Conservation (phyloP, 1,140 invertebrate genomes). For the Lepidurus apus region DNA sequence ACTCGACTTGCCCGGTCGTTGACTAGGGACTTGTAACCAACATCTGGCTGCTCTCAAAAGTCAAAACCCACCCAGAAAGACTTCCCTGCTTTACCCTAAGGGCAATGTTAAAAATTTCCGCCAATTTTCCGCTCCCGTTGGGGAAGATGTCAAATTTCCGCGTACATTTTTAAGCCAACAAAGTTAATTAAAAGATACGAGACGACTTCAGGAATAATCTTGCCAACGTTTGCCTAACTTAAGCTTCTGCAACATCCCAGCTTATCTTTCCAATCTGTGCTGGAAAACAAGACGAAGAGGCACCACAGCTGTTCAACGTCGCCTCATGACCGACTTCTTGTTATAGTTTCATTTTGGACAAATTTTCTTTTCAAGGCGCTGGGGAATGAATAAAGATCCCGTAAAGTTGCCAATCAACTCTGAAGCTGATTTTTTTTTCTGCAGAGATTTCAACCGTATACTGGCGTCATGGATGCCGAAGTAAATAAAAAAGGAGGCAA, state of each 20-base stretch:
- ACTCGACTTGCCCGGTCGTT: background rate
- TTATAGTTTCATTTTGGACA: background rate
- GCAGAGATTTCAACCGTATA: background rate
- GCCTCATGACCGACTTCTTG: background rate
- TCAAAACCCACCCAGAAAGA: background rate
- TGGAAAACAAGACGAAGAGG: background rate
- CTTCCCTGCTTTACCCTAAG: background rate
- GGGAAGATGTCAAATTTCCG: background rate
- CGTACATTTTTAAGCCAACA: background rate
- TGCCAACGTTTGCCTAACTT: background rate
- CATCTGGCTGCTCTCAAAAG: background rate
- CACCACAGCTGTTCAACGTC: background rate
- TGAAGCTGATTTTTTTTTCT: background rate
- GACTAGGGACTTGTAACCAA: background rate
- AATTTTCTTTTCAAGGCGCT: background rate
- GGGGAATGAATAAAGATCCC: slow-evolving; percentile 1
- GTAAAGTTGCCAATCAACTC: background rate
- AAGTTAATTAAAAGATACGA: background rate
- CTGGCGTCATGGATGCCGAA: background rate
- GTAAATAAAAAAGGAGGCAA: background rate
- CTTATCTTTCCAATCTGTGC: background rate
- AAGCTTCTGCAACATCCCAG: background rate
- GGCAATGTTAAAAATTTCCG: background rate
- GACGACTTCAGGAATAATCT: background rate
- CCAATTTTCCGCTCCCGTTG: background rate